Percentiles rank a stretch among this genome's conserved stretches.
phyloP scores from a whole-genome alignment of 1,140 invertebrate species.

The Drosophila trapezifrons region DNA sequence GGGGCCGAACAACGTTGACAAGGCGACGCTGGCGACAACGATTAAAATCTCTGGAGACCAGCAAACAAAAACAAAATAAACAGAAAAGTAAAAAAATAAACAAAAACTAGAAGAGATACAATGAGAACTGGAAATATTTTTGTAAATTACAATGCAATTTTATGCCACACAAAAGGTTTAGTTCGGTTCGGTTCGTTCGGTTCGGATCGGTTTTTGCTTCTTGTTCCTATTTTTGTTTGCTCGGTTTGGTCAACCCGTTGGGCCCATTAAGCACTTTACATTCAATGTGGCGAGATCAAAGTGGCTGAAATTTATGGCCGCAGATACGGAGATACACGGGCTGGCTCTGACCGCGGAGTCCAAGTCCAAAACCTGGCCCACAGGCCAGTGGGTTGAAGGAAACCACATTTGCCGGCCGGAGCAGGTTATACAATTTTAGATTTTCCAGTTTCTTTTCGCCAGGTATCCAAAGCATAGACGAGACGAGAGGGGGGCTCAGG shows the following conservation, averaged over 20 bases:
- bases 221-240: slow-evolving; percentile 50
- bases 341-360: slow-evolving; percentile 13
- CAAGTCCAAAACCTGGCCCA: slow-evolving; percentile 31
- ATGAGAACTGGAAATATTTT: slow-evolving; percentile 69
- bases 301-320: slow-evolving; percentile 75
- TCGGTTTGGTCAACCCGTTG: slow-evolving; percentile 45
- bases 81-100: slow-evolving; percentile 10
- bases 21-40: slow-evolving; percentile 77
- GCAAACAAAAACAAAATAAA: slow-evolving; percentile 37
- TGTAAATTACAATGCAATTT: slow-evolving; percentile 79
- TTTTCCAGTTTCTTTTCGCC: slow-evolving; percentile 55
- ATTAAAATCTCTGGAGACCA: slow-evolving; percentile 79
- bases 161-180: slow-evolving; percentile 74
- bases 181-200: background rate
- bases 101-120: slow-evolving; percentile 24
- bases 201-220: slow-evolving; percentile 33
- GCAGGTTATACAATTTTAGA: slow-evolving; percentile 82
- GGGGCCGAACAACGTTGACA: slow-evolving; percentile 63
- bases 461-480: slow-evolving; percentile 7
- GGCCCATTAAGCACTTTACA: slow-evolving; percentile 80
- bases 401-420: slow-evolving; percentile 49
- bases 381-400: slow-evolving; percentile 44
- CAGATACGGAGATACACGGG: slow-evolving; percentile 63
- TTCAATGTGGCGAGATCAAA: slow-evolving; percentile 82
- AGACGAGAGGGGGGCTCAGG: slow-evolving; percentile 9